phyloP scores from a whole-genome alignment of 1,140 invertebrate genomes.

The Drosophila micromelanica region DNA sequence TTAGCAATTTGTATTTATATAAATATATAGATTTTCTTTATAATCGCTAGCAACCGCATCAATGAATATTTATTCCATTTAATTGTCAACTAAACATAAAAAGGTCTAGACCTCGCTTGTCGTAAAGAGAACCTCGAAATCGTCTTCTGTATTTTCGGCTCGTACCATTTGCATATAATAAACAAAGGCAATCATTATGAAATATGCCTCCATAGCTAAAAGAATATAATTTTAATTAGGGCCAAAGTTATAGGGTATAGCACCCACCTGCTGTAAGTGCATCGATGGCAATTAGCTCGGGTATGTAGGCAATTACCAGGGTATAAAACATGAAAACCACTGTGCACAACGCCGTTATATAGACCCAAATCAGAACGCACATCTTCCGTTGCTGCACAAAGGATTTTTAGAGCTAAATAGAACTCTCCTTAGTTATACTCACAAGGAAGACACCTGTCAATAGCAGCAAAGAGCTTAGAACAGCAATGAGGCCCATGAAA shows the following conservation, averaged over 20 bases:
- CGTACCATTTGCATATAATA: slow-evolving; percentile 41
- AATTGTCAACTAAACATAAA: not conserved
- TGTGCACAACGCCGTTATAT: not conserved
- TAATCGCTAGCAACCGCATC: slow-evolving; percentile 10
- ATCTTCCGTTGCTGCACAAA: slow-evolving; percentile 30
- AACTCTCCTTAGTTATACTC: slow-evolving; percentile 4
- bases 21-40: not conserved
- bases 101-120: slow-evolving; percentile 2
- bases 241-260: not conserved
- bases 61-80: slow-evolving; percentile 18
- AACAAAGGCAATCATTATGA: slow-evolving; percentile 31
- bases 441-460: slow-evolving; percentile 39
- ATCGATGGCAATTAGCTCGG: slow-evolving; percentile 1
- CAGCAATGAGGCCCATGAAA: slow-evolving; percentile 1
- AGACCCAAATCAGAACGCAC: slow-evolving; percentile 45
- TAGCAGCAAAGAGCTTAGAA: slow-evolving; percentile 3
- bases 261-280: slow-evolving; percentile 1
- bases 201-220: slow-evolving; percentile 49
- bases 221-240: not conserved
- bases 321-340: slow-evolving; percentile 9
- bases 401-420: not conserved
- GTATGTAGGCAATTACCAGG: not conserved
- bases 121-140: slow-evolving; percentile 53
- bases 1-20: slow-evolving; percentile 1
- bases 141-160: not conserved